These are phyloP conservation scores for Lacerta bilineata DNA, from an alignment of 2,797 vertebrate species.

Conservation along the genomic window DNA sequence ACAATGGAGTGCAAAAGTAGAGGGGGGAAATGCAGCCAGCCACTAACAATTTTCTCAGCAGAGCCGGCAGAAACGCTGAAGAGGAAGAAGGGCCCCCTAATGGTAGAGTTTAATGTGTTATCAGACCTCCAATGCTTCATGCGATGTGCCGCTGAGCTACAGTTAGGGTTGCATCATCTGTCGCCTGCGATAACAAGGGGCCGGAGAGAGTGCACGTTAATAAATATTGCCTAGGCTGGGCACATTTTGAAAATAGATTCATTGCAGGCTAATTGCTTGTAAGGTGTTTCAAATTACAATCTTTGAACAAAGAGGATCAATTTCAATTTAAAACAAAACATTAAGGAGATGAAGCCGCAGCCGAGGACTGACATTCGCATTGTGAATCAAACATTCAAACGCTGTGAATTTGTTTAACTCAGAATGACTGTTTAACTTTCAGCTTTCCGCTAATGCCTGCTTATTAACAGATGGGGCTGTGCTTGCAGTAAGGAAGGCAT, in stretches of 20 bases:
- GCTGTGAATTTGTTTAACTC: constrained; percentile 52
- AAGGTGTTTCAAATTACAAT: constrained; percentile 36
- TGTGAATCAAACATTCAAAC: constrained; percentile 27
- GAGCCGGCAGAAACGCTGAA: neutral
- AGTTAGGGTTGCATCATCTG: neutral
- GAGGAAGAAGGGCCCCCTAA: constrained; percentile 18
- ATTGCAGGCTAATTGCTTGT: constrained; percentile 30
- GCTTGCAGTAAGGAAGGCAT: neutral
- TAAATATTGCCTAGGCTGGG: constrained; percentile 13
- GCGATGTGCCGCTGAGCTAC: neutral
- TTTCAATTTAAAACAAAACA: constrained; percentile 52
- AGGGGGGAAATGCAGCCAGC: neutral
- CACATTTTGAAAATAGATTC: constrained; percentile 47
- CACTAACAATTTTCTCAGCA: constrained; percentile 28
- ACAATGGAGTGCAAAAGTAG: neutral
- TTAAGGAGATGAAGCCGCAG: neutral
- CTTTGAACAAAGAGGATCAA: constrained; percentile 49
- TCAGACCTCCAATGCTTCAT: neutral
- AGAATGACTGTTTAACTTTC: constrained; percentile 39
- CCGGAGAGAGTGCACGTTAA: neutral
- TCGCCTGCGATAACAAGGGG: constrained; percentile 16
- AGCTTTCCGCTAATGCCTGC: constrained; percentile 18
- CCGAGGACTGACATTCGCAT: neutral
- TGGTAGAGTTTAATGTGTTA: neutral
- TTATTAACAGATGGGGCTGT: constrained; percentile 27